These are phyloP conservation scores for Cantharis rustica DNA, from an alignment of 2,888 invertebrate genomes.

Conservation along the genomic window DNA sequence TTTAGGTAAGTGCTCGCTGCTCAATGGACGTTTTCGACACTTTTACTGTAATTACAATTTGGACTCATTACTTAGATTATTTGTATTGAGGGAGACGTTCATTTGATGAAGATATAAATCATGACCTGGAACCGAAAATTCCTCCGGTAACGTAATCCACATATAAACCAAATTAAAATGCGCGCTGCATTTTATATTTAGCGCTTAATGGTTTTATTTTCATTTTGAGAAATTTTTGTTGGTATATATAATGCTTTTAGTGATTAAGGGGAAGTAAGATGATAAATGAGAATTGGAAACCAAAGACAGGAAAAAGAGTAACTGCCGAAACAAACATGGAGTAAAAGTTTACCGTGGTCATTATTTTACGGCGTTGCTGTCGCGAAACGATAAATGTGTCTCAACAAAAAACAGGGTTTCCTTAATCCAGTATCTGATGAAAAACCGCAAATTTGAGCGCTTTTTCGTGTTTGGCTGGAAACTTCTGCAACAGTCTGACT, in stretches of 20 bases:
- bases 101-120: slow-evolving; percentile 53
- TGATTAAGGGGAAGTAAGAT: not conserved
- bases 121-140: slow-evolving; percentile 46
- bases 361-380: slow-evolving; percentile 14
- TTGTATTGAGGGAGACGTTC: slow-evolving; percentile 45
- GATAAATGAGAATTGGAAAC: slow-evolving; percentile 12
- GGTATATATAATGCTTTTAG: not conserved
- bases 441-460: slow-evolving; percentile 17
- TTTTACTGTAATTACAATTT: slow-evolving; percentile 48
- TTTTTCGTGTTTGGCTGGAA: slow-evolving; percentile 20
- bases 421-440: slow-evolving; percentile 8
- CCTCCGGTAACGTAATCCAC: slow-evolving; percentile 39
- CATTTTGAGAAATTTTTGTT: not conserved
- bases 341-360: slow-evolving; percentile 38
- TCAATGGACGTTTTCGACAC: slow-evolving; percentile 36
- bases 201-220: not conserved
- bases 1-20: slow-evolving; percentile 21
- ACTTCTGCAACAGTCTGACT: slow-evolving; percentile 37
- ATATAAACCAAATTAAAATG: slow-evolving; percentile 34
- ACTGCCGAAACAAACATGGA: slow-evolving; percentile 38
- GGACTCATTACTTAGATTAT: slow-evolving; percentile 46
- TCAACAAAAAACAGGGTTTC: slow-evolving; percentile 31
- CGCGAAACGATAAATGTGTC: slow-evolving; percentile 36
- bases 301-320: slow-evolving; percentile 26
- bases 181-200: slow-evolving; percentile 34